Evolutionary conservation across 2,888 invertebrate species (phyloP), one percentile per base, ranked within the genome.

Genomic region (Microctonus brassicae): DNA sequence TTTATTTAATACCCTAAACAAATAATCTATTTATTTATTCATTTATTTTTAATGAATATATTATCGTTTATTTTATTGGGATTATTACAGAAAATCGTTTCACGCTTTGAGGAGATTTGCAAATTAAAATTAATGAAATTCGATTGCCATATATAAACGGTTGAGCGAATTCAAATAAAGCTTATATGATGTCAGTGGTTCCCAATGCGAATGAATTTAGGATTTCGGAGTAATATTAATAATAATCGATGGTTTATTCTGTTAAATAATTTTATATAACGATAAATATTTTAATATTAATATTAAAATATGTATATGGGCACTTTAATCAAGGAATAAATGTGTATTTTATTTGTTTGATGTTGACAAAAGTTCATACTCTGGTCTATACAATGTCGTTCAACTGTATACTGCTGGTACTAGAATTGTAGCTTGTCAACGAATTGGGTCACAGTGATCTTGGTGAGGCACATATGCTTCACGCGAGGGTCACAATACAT

Each of bases 381-480:
- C 17, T 5, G 47, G 7, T 6, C 17, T 58, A 29, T 29, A n/a
- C n/a, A 34, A 13, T 58, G 33, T 26, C 22, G 26, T 47, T 47
- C 33, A 58, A 29, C 42, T n/a, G n/a, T n/a, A n/a, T n/a, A n/a
- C n/a, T n/a, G n/a, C n/a, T 60, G 34, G 7, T 17, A 42, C 24
- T 52, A 29, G n/a, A 29, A 17, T 42, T 42, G 77, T 75, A 78
- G 75, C 75, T 79, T 77, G 77, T 80, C 80, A 79, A 70, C 75
- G 78, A 84, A 82, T 79, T 84, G 75, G 84, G 84, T 84, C 83
- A 84, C 47, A 47, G 47, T 47, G 79, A 79, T 80, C 73, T 77
- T 74, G 68, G 47, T 60, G 65, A 65, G 55, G 53, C 69, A 42
- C 62, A 77, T 72, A 77, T 73, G 74, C 74, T 75, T n/a, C 69